Conservation (phyloP, 2,888 invertebrate genomes). For the Ephialtes manifestator region DNA sequence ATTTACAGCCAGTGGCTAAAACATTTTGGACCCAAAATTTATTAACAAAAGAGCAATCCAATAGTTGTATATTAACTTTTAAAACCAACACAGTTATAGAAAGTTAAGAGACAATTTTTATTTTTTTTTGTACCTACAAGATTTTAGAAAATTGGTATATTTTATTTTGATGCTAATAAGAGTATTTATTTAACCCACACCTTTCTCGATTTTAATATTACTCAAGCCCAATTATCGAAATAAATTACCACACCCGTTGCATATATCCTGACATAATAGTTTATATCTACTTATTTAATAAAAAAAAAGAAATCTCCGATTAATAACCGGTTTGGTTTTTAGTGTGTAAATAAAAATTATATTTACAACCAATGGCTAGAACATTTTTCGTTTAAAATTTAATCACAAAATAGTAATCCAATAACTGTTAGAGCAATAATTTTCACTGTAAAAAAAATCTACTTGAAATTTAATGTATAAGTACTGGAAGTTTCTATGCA, state of each 20-base stretch:
- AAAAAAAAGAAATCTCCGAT: too few relatives aligned
- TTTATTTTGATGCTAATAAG: too few relatives aligned
- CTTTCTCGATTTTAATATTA: not conserved
- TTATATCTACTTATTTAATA: constrained; percentile 2
- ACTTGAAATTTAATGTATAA: too few relatives aligned
- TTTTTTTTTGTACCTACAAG: not conserved
- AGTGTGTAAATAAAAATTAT: too few relatives aligned
- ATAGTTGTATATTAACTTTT: not conserved
- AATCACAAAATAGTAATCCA: too few relatives aligned
- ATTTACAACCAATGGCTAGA: too few relatives aligned
- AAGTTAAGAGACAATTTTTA: not conserved
- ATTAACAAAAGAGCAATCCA: not conserved
- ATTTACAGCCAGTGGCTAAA: not conserved
- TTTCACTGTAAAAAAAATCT: too few relatives aligned
- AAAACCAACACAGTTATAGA: not conserved
- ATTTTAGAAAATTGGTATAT: not conserved
- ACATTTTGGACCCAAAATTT: not conserved
- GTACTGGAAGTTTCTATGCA: too few relatives aligned
- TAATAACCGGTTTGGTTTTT: too few relatives aligned
- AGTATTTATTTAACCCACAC: too few relatives aligned
- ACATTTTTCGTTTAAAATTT: too few relatives aligned
- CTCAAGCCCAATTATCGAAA: not conserved
- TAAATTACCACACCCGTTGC: not conserved
- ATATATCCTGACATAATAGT: constrained; percentile 1
- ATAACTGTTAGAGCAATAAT: too few relatives aligned